Evolutionary conservation across 2,797 vertebrate species (phyloP).

Genomic region (Dermochelys coriacea): DNA sequence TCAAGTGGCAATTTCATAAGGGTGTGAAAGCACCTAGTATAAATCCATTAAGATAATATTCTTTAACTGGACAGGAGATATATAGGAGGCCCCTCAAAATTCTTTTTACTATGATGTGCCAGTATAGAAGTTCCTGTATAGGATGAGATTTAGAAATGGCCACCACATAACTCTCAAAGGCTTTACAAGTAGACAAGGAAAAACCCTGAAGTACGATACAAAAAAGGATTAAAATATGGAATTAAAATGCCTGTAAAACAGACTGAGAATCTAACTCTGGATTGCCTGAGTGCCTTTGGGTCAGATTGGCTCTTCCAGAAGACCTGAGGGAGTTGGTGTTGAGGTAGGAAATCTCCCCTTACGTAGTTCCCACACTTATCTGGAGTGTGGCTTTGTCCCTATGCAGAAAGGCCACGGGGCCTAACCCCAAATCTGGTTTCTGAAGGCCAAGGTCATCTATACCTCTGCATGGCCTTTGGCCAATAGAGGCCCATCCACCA

Average conservation of each 20-base stretch:
- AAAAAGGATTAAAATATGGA: not conserved
- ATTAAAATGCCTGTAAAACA: not conserved
- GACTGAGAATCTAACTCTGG: not conserved
- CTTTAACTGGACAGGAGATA: rapidly evolving
- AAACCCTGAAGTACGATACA: not conserved
- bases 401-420: not conserved
- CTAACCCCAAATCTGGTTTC: not conserved
- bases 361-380: not conserved
- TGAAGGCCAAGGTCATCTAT: no score
- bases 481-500: no score
- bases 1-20: not conserved
- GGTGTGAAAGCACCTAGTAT: not conserved
- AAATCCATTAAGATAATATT: not conserved
- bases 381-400: no score
- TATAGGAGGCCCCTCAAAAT: not conserved
- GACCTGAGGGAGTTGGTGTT: no score
- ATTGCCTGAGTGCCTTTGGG: not conserved
- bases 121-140: not conserved
- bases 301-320: rapidly evolving
- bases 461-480: no score
- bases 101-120: not conserved
- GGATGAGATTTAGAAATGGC: not conserved
- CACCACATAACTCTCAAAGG: not conserved
- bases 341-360: not conserved
- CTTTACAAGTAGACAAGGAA: not conserved